Base-by-base conservation (phyloP, 2,113 vertebrate genomes). In the Calypte anna region DNA sequence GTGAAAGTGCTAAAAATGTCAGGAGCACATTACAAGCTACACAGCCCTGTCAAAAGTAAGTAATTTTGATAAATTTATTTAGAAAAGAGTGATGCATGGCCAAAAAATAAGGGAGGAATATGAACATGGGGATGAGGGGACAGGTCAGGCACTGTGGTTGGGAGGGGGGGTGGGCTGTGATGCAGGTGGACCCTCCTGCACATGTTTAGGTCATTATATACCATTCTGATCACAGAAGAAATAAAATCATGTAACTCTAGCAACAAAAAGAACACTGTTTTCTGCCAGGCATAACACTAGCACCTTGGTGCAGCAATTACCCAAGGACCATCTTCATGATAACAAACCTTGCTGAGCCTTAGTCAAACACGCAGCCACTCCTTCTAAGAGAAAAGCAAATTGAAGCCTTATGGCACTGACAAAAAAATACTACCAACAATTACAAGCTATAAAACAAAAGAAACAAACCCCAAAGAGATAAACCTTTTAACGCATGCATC, bases 141-240 rank as follows among this genome's bases (percentile, higher is more conserved):
- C 14, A 62, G 69, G 69, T 44, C 82, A 75, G 1, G 3, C 3
- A 1, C 69, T 44, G 1, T 0, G 1, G 21, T 15, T 1, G 36
- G 36, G 36, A 38, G 36, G 8, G 36, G 0, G 12, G n/a, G 24
- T 54, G 12, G 20, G 55, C 46, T 63, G 51, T 0, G 1, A 28
- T 8, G 55, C 43, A 84, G 50, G 24, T 31, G 57, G 27, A 43
- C 10, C 36, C 6, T 5, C 30, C 10, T 7, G 21, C 13, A 10
- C 25, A 21, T 5, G 13, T 63, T 87, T 59, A 28, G 19, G 63
- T 53, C 53, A 3, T 22, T 4, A 0, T 3, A 5, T 0, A 28
- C 10, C 50, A 8, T 33, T 75, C 75, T 48, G 14, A 78, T 22
- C 18, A 7, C 69, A 59, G 59, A 54, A 55, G 40, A 57, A 76